Evolutionary conservation across 2,113 vertebrate genomes (phyloP).

Genomic region (Gavia stellata): DNA sequence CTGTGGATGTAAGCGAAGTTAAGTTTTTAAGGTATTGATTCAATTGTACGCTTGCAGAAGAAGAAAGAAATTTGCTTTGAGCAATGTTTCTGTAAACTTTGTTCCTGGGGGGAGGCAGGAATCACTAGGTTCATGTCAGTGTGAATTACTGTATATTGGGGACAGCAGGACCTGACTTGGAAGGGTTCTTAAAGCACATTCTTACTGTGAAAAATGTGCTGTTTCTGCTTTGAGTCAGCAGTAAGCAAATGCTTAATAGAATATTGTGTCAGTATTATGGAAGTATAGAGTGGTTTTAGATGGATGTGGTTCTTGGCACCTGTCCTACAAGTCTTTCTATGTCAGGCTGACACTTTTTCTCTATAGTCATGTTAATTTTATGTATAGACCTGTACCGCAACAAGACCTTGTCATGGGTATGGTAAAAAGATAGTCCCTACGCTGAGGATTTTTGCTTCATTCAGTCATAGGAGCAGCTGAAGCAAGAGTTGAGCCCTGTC

Average conservation of each 20-base stretch:
- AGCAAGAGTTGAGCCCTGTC: neutral
- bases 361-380: neutral
- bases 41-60: neutral
- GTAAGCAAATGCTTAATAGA: neutral
- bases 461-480: neutral
- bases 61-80: neutral
- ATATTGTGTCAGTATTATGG: neutral
- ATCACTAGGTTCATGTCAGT: neutral
- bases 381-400: neutral
- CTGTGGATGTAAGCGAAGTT: neutral
- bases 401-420: neutral
- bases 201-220: neutral
- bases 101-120: neutral
- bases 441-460: neutral
- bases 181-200: neutral
- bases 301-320: neutral
- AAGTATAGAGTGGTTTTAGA: neutral
- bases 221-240: neutral
- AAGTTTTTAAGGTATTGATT: neutral
- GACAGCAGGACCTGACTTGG: neutral
- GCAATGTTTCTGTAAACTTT: neutral
- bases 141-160: neutral
- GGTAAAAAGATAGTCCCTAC: neutral
- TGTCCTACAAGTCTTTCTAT: neutral
- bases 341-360: neutral